Percentiles rank a stretch among this genome's conserved stretches.
Evolutionary conservation across 2,888 invertebrate species (phyloP).

Genomic region (Coleophora flavipennella): DNA sequence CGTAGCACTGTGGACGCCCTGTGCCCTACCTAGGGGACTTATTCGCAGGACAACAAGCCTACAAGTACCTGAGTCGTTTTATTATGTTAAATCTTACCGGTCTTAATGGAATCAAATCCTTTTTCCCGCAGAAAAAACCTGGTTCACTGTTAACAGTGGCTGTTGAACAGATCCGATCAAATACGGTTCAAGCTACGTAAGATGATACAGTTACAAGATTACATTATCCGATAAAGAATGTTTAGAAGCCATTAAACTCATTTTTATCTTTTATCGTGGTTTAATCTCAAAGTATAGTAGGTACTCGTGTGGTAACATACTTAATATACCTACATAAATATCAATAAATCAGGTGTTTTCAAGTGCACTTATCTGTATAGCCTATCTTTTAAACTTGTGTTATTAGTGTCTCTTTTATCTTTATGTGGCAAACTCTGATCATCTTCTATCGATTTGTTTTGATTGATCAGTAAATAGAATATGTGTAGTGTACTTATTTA

Average conservation of each 20-base stretch:
- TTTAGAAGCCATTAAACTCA: slow-evolving; percentile 54
- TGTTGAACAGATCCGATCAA: slow-evolving; percentile 1
- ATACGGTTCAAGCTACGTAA: neutral
- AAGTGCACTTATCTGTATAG: slow-evolving; percentile 20
- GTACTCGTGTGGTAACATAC: slow-evolving; percentile 32
- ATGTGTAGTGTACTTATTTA: slow-evolving; percentile 6
- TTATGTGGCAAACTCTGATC: slow-evolving; percentile 29
- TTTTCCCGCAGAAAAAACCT: too few species aligned
- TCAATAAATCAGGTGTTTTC: slow-evolving; percentile 54
- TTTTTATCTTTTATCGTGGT: slow-evolving; percentile 51
- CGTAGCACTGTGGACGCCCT: too few species aligned
- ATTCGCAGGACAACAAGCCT: too few species aligned
- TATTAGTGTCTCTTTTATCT: slow-evolving; percentile 44
- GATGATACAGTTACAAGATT: slow-evolving; percentile 1
- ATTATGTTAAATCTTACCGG: too few species aligned
- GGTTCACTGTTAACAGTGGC: too few species aligned
- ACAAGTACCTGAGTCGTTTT: too few species aligned
- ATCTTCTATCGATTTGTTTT: slow-evolving; percentile 28
- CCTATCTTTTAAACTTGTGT: slow-evolving; percentile 33
- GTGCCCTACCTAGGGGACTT: too few species aligned
- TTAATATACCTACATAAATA: slow-evolving; percentile 54
- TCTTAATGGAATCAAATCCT: too few species aligned
- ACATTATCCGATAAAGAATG: slow-evolving; percentile 23
- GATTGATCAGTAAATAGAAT: neutral
- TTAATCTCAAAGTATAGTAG: slow-evolving; percentile 35